Evolutionary conservation across 1,140 invertebrate genomes (phyloP), one percentile per base, ranked within the genome.

Genomic region (Helicoverpa zea): DNA sequence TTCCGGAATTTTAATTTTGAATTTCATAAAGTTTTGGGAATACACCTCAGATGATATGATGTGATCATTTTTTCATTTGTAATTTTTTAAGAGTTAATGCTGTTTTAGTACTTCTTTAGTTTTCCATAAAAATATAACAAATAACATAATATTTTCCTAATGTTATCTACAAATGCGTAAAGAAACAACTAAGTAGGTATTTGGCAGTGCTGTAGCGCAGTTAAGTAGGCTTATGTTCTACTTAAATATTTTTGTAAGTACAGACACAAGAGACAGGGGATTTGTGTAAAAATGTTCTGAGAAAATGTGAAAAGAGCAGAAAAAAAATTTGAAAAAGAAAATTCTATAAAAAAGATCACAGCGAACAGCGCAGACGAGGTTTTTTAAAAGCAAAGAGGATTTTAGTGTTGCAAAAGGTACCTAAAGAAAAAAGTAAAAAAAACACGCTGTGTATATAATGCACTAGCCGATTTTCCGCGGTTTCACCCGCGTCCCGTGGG

Each of bases 161-260:
- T 66, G 16, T 12, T 35, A 18, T 0, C 13, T 47, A 66, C 63
- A 64, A 56, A 43, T 66, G 35, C 30, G 47, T 66, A 49, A 43
- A 66, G 16, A 49, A 66, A 47, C 3, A 35, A 35, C 35, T n/a
- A 35, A 64, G 35, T 64, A 64, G 47, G 63, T 18, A 12, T 16
- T 49, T 7, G 5, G 63, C 11, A 66, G 63, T 66, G 43, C 63
- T 49, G 63, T 18, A 66, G 63, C 3, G 63, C 16, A 66, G 43
- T 18, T 66, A 66, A 66, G 43, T 18, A 66, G 63, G 63, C 63
- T 66, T 66, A 49, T 47, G 35, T 35, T 64, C 63, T 66, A 43
- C 43, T 66, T 49, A 16, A 49, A 66, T 35, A 59, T 59, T 59
- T 59, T 59, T 49, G 16, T n/a, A n/a, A 47, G n/a, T 49, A 49